Percentiles rank a stretch among this genome's conserved stretches.
phyloP scores from a whole-genome alignment of 1,140 invertebrate genomes.

The Brachionus rubens region DNA sequence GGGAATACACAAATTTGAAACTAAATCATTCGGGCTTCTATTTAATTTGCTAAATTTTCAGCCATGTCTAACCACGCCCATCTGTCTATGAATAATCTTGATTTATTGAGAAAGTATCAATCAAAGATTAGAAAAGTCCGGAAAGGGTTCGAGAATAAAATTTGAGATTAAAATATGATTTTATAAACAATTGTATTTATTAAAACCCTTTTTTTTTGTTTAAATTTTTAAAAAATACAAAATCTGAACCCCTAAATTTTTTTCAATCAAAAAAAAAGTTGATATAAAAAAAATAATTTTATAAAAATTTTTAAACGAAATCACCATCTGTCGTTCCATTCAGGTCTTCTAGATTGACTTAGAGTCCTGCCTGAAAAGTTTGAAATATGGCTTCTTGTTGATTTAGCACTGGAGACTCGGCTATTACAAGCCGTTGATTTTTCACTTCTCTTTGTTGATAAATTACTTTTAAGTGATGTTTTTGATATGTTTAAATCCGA shows the following conservation, averaged over 20 bases:
- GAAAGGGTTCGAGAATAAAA: too few relatives aligned
- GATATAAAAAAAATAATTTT: neutral
- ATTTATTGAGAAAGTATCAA: too few relatives aligned
- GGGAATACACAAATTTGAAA: too few relatives aligned
- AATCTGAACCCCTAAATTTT: too few relatives aligned
- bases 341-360: conserved; percentile 4
- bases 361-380: neutral
- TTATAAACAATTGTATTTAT: neutral
- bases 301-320: neutral
- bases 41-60: too few relatives aligned
- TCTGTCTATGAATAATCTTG: too few relatives aligned
- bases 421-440: conserved; percentile 25
- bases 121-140: too few relatives aligned
- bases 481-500: neutral
- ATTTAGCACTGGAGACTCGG: conserved; percentile 34
- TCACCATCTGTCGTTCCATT: conserved; percentile 41
- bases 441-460: conserved; percentile 32
- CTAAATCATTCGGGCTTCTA: too few relatives aligned
- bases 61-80: too few relatives aligned
- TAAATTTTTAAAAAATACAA: neutral
- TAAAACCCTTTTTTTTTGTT: neutral
- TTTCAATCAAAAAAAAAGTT: neutral
- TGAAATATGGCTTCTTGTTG: neutral
- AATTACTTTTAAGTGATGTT: neutral
- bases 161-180: too few relatives aligned